phyloP scores from a whole-genome alignment of 2,888 invertebrate species.

The Limnephilus auricula region DNA sequence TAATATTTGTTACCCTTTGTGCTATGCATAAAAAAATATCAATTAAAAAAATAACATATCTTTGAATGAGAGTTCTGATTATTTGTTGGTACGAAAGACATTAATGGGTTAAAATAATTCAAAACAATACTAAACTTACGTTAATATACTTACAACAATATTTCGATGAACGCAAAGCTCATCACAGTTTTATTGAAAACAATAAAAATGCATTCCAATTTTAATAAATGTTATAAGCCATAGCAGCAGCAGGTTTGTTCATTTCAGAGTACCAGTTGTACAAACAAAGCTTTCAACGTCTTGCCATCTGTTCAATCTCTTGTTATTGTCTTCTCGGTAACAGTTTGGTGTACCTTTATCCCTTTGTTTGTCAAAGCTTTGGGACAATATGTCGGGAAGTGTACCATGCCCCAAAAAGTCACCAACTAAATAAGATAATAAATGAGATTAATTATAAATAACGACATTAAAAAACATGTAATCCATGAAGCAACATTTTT shows the following conservation, averaged over 20 bases:
- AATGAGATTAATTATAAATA: too few species aligned
- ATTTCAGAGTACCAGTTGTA: not conserved
- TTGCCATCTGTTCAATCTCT: not conserved
- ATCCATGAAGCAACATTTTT: not conserved
- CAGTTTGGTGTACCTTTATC: not conserved
- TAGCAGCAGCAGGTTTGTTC: not conserved
- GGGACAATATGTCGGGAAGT: not conserved
- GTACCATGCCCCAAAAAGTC: not conserved
- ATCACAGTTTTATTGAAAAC: not conserved
- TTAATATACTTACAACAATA: not conserved
- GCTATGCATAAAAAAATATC: too few species aligned
- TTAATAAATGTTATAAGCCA: not conserved
- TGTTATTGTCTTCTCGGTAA: not conserved
- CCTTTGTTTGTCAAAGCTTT: not conserved
- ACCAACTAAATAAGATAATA: too few species aligned
- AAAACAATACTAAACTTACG: too few species aligned
- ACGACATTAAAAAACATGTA: not conserved
- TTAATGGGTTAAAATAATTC: too few species aligned
- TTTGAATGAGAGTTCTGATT: too few species aligned
- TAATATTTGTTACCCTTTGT: too few species aligned
- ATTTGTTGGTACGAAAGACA: too few species aligned
- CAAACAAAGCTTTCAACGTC: conserved; percentile 2
- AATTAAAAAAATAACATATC: too few species aligned
- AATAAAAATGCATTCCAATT: not conserved
- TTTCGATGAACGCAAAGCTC: not conserved